Evolutionary conservation across 2,797 vertebrate species (phyloP), one percentile per base, ranked within the genome.

Genomic region (Streptopelia turtur): DNA sequence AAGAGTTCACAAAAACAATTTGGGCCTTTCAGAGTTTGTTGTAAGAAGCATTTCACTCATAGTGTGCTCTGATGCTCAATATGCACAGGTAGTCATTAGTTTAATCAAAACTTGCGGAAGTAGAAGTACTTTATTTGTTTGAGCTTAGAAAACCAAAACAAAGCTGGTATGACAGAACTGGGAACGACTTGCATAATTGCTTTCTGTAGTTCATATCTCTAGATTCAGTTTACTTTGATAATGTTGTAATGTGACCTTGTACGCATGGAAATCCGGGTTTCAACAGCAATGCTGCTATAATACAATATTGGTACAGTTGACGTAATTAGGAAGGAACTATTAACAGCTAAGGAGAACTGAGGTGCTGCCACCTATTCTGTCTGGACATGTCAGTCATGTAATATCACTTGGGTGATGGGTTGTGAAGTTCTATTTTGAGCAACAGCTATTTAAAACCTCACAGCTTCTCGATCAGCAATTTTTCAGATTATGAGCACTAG

Each of bases 391-490:
- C 31, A 64, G 41, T 87, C 78, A 3, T 70, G n/a, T 89, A 81
- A 64, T 41, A 41, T 91, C 1, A 4, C 75, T 93, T 90, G 84
- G 83, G 87, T 95, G 92, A 80, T 89, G 86, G 90, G 43, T 72
- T 88, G 31, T 74, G 72, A 85, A 66, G 78, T 91, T 96, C 94
- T 96, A 95, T 96, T 96, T 96, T 95, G 71, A 95, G 95, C 76
- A 83, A 5, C 77, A 76, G 95, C 87, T 96, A 95, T 97, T 95
- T 97, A 93, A 96, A 94, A 64, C 83, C 45, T 61, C 56, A 7
- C 21, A 41, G 84, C 94, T 80, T 80, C 82, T 75, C 57, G 25
- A 52, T 68, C 86, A 93, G 75, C 61, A 76, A 22, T 90, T 92
- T 96, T 64, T 90, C 9, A 5, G 60, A 77, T 93, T 90, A 66